Conservation (phyloP, 2,797 vertebrate species). For the Jordanella pulchra region DNA sequence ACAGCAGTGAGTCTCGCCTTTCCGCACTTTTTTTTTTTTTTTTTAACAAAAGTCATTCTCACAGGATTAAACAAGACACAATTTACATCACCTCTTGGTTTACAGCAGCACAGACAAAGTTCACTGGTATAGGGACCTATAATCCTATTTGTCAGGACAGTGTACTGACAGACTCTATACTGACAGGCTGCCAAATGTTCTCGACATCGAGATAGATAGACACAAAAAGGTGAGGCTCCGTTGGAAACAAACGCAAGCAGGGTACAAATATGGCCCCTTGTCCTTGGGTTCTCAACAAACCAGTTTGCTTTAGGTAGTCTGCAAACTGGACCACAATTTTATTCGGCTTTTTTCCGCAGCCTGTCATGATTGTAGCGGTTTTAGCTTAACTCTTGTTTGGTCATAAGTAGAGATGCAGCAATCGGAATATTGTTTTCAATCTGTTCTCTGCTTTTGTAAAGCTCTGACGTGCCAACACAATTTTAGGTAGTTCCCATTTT, state of each 20-base stretch:
- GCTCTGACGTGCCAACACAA: neutral
- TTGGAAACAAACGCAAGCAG: slow-evolving; percentile 40
- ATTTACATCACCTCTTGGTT: slow-evolving; percentile 76
- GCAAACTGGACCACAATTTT: slow-evolving; percentile 29
- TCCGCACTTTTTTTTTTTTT: slow-evolving; percentile 10
- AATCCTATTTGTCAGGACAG: slow-evolving; percentile 66
- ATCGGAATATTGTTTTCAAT: neutral
- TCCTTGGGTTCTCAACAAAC: slow-evolving; percentile 28
- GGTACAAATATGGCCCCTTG: slow-evolving; percentile 32
- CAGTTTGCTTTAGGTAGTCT: slow-evolving; percentile 29
- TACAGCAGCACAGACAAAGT: slow-evolving; percentile 74
- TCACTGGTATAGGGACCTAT: slow-evolving; percentile 67
- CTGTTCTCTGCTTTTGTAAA: neutral
- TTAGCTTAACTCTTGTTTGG: slow-evolving; percentile 30
- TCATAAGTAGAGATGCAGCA: slow-evolving; percentile 28
- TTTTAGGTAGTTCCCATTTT: neutral
- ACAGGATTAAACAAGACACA: slow-evolving; percentile 76
- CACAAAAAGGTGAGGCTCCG: slow-evolving; percentile 44
- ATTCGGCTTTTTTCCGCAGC: slow-evolving; percentile 45
- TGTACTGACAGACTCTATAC: slow-evolving; percentile 50
- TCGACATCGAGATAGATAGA: slow-evolving; percentile 64
- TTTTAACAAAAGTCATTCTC: slow-evolving; percentile 66
- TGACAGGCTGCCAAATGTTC: slow-evolving; percentile 42
- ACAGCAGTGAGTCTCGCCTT: slow-evolving; percentile 48
- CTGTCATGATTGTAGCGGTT: slow-evolving; percentile 25